Conservation (phyloP, 1,140 invertebrate species). For the Trachelipus rathkii region DNA sequence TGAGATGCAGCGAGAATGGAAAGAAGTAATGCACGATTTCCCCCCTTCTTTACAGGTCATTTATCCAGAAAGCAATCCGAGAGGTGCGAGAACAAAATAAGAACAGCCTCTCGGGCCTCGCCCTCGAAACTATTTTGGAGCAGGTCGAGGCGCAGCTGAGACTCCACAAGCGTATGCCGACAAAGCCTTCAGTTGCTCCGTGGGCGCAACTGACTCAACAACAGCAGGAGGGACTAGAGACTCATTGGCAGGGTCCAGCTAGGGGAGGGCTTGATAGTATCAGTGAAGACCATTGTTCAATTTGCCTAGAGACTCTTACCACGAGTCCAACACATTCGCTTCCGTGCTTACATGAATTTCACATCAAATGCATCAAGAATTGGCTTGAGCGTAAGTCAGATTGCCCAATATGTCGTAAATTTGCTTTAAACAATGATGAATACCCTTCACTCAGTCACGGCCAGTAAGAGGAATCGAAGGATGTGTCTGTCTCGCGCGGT, state of each 20-base stretch:
- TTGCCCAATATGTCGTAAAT: background rate
- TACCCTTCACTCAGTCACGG: background rate
- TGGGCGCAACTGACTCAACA: background rate
- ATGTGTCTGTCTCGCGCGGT: no score
- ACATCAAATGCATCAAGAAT: constrained; percentile 1
- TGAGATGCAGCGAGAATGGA: no score
- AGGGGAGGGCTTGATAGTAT: background rate
- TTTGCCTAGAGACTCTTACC: background rate
- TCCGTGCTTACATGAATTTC: background rate
- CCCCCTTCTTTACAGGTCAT: background rate
- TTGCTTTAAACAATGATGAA: background rate
- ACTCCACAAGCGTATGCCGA: background rate
- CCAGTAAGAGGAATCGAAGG: background rate
- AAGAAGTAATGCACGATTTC: background rate
- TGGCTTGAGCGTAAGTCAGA: background rate
- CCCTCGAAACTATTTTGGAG: background rate
- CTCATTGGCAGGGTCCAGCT: background rate
- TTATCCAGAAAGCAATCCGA: background rate
- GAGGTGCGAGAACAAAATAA: background rate
- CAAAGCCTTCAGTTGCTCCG: background rate
- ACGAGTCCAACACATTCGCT: background rate
- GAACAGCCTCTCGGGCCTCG: background rate
- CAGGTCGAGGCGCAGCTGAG: background rate
- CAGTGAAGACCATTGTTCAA: background rate
- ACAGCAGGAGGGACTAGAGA: background rate